phyloP scores from a whole-genome alignment of 2,113 vertebrate genomes.

The Labrus mixtus region DNA sequence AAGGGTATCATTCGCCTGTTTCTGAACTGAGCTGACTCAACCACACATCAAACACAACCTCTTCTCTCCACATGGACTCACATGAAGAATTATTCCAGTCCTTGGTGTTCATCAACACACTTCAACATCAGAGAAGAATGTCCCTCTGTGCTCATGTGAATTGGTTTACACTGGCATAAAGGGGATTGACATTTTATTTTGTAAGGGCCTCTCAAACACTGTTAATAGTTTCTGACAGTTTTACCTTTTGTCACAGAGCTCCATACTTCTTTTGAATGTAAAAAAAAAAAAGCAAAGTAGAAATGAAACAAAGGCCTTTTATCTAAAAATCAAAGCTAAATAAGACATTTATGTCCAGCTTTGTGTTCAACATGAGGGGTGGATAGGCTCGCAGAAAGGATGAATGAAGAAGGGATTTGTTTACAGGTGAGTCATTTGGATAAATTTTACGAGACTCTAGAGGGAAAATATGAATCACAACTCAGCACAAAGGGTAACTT shows the following conservation, averaged over 20 bases:
- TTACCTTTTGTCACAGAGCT: not conserved
- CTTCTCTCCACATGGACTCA: too few species aligned
- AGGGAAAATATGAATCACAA: not conserved
- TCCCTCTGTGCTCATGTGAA: not conserved
- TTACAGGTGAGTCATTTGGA: not conserved
- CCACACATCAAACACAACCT: not conserved
- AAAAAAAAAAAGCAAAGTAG: not conserved
- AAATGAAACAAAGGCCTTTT: not conserved
- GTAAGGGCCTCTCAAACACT: not conserved
- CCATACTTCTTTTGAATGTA: not conserved
- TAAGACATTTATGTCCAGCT: not conserved
- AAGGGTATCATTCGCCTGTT: conserved; percentile 33
- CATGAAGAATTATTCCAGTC: not conserved
- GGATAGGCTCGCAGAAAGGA: not conserved
- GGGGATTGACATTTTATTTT: not conserved
- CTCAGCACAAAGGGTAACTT: not conserved
- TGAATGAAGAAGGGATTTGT: not conserved
- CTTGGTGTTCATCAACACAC: not conserved
- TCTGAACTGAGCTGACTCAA: conserved; percentile 8
- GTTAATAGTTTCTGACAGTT: not conserved
- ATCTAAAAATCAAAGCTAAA: not conserved
- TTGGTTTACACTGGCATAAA: not conserved
- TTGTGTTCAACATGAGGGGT: conserved; percentile 1
- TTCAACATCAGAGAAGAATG: not conserved
- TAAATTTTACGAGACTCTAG: not conserved